Evolutionary conservation across 2,888 invertebrate species (phyloP).

Genomic region (Hyposoter dolosus): DNA sequence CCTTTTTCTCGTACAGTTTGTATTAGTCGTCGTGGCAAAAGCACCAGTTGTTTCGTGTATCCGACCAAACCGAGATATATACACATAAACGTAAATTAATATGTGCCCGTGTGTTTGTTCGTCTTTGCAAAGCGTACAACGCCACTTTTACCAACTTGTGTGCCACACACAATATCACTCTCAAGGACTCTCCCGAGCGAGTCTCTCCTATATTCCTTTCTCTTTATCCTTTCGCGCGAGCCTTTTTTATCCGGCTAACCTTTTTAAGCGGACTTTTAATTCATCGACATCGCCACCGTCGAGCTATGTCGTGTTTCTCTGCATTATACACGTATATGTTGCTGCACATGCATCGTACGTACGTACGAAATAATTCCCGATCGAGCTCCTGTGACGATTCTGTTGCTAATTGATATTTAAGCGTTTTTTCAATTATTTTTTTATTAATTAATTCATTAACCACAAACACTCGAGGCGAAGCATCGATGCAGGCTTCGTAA

Average conservation of each 20-base stretch:
- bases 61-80: constrained; percentile 3
- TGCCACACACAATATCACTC: constrained; percentile 70
- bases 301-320: constrained; percentile 16
- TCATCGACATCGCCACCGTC: constrained; percentile 69
- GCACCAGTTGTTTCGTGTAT: constrained; percentile 25
- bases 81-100: constrained; percentile 11
- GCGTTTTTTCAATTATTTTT: neutral
- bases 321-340: constrained; percentile 1
- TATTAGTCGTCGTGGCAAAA: constrained; percentile 16
- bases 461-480: neutral
- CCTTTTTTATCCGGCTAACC: constrained; percentile 83
- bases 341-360: neutral
- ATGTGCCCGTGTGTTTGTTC: neutral
- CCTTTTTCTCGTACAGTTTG: constrained; percentile 23
- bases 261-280: constrained; percentile 82
- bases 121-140: constrained; percentile 49
- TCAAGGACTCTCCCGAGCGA: constrained; percentile 82
- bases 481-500: neutral
- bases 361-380: constrained; percentile 8
- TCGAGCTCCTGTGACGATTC: neutral
- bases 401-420: neutral
- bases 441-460: neutral
- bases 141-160: constrained; percentile 83
- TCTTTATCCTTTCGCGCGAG: constrained; percentile 83
- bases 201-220: constrained; percentile 84